Evolutionary conservation across 2,113 vertebrate species (phyloP), one percentile per base, ranked within the genome.

Genomic region (Peromyscus maniculatus): DNA sequence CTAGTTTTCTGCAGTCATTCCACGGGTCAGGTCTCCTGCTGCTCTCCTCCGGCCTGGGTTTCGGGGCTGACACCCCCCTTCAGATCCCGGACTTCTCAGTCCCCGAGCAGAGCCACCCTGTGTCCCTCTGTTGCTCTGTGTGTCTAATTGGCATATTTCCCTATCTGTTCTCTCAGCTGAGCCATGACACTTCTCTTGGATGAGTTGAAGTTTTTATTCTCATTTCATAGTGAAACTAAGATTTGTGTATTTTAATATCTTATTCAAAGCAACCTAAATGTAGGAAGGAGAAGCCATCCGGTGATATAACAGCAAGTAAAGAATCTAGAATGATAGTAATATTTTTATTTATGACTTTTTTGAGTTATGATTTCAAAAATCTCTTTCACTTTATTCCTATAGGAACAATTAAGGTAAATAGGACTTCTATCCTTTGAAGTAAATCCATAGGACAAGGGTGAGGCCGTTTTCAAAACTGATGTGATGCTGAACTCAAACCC

Each of bases 291-390:
- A 92, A 89, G 49, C 55, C 43, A 26, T 95, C 21, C 92, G 83
- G 72, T 64, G 80, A 62, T 91, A 13, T 31, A 87, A 79, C 62
- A 87, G 57, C 31, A 49, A 87, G 39, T 39, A 22, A 82, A 84
- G n/a, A 77, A 95, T 66, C 10, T 93, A 95, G 12, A 71, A n/a
- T 69, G 62, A 12, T 77, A 72, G 33, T 77, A 89, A 89, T 0
- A 15, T 59, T 95, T 95, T 83, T n/a, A 33, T 69, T 92, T 83
- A 97, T 59, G 13, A 89, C n/a, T 84, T 93, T 71, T 79, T 93
- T 71, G 49, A 75, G 69, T 22, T 88, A 31, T 84, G 43, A 89
- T 93, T 94, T 96, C 24, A 75, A 82, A 74, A 57, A 83, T 71
- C 21, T 92, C 36, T 91, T 59, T 95, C 33, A 57, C 67, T 67